These are phyloP conservation scores for Myrmecobius fasciatus DNA, from an alignment of 2,113 vertebrate species.

Conservation along the genomic window DNA sequence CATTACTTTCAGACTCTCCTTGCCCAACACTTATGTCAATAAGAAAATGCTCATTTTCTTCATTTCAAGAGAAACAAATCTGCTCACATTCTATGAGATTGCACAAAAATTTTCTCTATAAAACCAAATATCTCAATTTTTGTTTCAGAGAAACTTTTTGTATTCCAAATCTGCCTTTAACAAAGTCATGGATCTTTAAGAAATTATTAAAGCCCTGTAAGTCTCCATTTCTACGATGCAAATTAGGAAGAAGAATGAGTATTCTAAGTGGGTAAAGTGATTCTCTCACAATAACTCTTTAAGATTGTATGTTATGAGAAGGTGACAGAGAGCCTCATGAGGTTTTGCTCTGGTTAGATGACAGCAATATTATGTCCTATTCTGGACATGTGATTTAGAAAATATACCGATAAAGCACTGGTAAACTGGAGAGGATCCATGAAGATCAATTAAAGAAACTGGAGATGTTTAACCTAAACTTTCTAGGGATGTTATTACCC, in stretches of 20 bases:
- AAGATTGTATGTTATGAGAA: background rate
- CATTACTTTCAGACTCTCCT: background rate
- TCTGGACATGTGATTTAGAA: too few relatives aligned
- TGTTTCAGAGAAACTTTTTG: background rate
- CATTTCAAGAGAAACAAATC: background rate
- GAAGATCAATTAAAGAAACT: too few relatives aligned
- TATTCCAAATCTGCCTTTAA: background rate
- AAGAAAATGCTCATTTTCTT: too few relatives aligned
- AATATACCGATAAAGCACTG: too few relatives aligned
- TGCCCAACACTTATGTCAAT: too few relatives aligned
- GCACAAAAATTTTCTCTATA: background rate
- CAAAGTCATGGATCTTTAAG: background rate
- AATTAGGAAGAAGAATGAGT: background rate
- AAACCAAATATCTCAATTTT: background rate
- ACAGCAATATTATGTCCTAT: too few relatives aligned
- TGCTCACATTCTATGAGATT: background rate
- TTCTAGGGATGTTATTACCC: too few relatives aligned
- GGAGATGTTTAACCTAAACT: too few relatives aligned
- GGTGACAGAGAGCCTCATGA: too few relatives aligned
- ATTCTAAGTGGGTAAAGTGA: background rate
- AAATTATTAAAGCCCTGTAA: background rate
- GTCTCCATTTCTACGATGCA: conserved; percentile 25
- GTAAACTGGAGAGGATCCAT: too few relatives aligned
- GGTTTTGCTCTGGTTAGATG: too few relatives aligned
- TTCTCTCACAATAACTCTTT: background rate